A percentile compares a stretch with the other conserved stretches of the same genome.
Evolutionary conservation across 1,140 invertebrate genomes (phyloP).

Genomic region (Saccostrea echinata): DNA sequence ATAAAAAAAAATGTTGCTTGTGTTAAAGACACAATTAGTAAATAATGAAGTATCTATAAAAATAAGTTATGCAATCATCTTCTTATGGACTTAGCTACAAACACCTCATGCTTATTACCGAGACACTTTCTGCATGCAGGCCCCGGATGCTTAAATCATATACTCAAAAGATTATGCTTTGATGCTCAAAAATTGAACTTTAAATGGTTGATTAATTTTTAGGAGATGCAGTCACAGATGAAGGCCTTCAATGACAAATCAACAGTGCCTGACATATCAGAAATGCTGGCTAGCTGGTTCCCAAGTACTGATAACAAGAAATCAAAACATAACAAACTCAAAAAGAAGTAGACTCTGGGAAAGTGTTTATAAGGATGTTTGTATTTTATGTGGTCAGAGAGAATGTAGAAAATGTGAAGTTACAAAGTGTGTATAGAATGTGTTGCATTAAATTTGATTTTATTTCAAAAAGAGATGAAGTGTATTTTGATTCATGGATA

Average conservation of each 20-base stretch:
- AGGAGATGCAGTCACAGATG: constrained; percentile 79
- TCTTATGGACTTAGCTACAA: no score
- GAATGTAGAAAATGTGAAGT: not conserved
- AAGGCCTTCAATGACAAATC: constrained; percentile 76
- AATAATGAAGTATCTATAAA: no score
- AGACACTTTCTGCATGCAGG: no score
- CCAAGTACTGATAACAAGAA: constrained; percentile 59
- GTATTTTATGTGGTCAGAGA: not conserved
- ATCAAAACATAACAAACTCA: constrained; percentile 51
- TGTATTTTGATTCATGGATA: no score
- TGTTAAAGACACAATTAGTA: no score
- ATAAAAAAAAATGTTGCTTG: no score
- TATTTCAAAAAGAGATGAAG: not conserved
- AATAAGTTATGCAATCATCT: no score
- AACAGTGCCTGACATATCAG: constrained; percentile 76
- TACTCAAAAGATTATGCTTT: no score
- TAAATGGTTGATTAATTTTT: constrained; percentile 40
- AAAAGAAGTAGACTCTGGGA: not conserved
- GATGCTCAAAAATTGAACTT: not conserved
- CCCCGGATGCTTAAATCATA: no score
- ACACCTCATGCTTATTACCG: no score
- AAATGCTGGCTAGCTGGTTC: constrained; percentile 71
- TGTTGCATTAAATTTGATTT: not conserved
- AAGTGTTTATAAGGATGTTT: not conserved
- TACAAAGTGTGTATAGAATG: not conserved